Base-by-base conservation (phyloP, 2,888 invertebrate genomes). In the Eristalinus aeneus region DNA sequence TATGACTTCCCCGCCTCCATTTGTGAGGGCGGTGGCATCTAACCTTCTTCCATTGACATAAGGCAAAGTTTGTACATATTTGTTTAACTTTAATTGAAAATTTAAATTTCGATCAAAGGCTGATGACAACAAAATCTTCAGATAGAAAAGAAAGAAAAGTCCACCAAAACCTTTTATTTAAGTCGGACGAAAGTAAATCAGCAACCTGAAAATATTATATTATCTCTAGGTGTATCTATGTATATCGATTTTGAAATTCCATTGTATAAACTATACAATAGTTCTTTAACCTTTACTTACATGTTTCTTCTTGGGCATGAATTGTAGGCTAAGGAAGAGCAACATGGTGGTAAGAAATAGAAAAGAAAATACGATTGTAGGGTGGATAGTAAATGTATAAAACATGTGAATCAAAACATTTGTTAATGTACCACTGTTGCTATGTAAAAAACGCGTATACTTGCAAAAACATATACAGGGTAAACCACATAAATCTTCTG, bases 1-100 rank as follows among this genome's bases (percentile, higher is more conserved):
- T 63, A 68, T 54, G 61, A 60, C 20, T 67, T 34, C 60, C 39
- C 16, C 20, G 11, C 2, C 16, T 9, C 65, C 16, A 12, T 5
- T 23, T 5, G 2, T 5, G 11, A 56, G 9, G 54, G 5, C 39
- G n/a, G n/a, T 11, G n/a, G n/a, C 39, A n/a, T 8, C 46, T 46
- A 16, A 8, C 46, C 46, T 16, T 5, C 46, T 16, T 46, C 16
- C 16, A 46, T 1, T 46, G 16, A 46, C n/a, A 46, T 16, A 16
- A 46, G 16, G 27, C 36, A 58, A 36, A 11, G 56, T 31, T 39
- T 36, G n/a, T 22, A 22, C 16, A 27, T 36, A 54, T 73, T 64
- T 61, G 69, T 69, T 60, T 69, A 64, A 74, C 74, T 84, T 79
- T 74, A 84, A 84, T 84, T 84, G 74, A 84, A 84, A 83, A 84